Evolutionary conservation across 2,888 invertebrate genomes (phyloP).

Genomic region (Melieria crassipennis): DNA sequence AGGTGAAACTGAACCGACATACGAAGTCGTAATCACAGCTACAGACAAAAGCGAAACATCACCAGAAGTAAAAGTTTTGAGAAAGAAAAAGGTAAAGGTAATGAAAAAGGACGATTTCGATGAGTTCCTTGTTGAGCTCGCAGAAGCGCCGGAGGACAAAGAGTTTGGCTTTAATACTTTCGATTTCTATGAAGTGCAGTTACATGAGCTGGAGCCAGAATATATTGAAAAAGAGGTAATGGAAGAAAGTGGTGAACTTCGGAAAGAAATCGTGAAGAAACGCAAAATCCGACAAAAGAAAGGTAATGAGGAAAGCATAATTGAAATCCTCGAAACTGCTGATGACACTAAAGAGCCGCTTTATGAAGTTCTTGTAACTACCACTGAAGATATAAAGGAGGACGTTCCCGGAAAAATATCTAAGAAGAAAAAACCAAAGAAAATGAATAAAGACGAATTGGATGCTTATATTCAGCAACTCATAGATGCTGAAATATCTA

Average conservation of each 20-base stretch:
- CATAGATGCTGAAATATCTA: conserved; percentile 63
- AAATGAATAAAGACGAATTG: conserved; percentile 59
- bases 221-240: conserved; percentile 46
- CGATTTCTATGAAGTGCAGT: conserved; percentile 54
- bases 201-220: conserved; percentile 59
- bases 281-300: conserved; percentile 61
- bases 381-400: conserved; percentile 53
- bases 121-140: conserved; percentile 55
- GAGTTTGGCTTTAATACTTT: conserved; percentile 42
- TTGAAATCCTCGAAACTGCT: conserved; percentile 62
- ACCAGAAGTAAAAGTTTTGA: conserved; percentile 42
- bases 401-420: conserved; percentile 25
- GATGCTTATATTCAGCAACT: conserved; percentile 62
- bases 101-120: conserved; percentile 58
- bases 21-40: conserved; percentile 52
- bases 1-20: conserved; percentile 42
- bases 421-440: conserved; percentile 55
- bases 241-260: conserved; percentile 49
- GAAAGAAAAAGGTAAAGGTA: conserved; percentile 56
- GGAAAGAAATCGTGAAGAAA: conserved; percentile 54
- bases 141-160: conserved; percentile 50
- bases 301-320: conserved; percentile 65
- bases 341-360: conserved; percentile 64
- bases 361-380: conserved; percentile 64
- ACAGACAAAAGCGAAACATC: conserved; percentile 34